Base-by-base conservation (phyloP, 2,113 vertebrate species). In the Crotalus tigris region DNA sequence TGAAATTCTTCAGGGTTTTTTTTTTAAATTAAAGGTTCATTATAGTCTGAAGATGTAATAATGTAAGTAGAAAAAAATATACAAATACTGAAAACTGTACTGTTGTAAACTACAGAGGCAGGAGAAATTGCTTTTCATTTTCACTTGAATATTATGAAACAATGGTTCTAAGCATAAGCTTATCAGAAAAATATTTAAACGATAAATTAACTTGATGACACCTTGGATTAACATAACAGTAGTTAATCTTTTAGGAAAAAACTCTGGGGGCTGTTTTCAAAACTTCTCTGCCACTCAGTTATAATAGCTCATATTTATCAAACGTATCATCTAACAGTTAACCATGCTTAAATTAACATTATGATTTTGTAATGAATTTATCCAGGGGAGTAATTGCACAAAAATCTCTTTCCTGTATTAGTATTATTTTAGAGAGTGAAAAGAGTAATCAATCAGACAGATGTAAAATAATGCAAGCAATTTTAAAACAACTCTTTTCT, bases 301-400 rank as follows among this genome's bases (percentile, higher is more conserved):
- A 94, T 94, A 93, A 29, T 58, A 64, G 61, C 88, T 51, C 53
- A 39, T 95, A 87, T 92, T 96, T 94, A 92, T 88, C 21, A 53
- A 69, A 39, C 89, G 1, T 51, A 90, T 94, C 87, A 94, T 93
- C 59, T 91, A 96, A 96, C 85, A 96, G 94, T 96, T 96, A 96
- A 95, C 44, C 33, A n/a, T 93, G 90, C 94, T 95, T 93, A 91
- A 94, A 9, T 92, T 91, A 93, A 91, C 26, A n/a, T 93, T 94
- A 96, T 93, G 90, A 92, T 95, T 96, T 94, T 95, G 86, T 94
- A 95, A 95, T 93, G 85, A 94, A 96, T 96, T 95, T 94, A 57
- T 85, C 94, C 93, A 94, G 88, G 64, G 93, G 93, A 93, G 86
- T 89, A 94, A 94, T 94, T 95, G 75, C 94, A 96, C 92, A 95